These are phyloP conservation scores for Arctocebus calabarensis DNA, from an alignment of 2,797 vertebrate species.

Conservation along the genomic window DNA sequence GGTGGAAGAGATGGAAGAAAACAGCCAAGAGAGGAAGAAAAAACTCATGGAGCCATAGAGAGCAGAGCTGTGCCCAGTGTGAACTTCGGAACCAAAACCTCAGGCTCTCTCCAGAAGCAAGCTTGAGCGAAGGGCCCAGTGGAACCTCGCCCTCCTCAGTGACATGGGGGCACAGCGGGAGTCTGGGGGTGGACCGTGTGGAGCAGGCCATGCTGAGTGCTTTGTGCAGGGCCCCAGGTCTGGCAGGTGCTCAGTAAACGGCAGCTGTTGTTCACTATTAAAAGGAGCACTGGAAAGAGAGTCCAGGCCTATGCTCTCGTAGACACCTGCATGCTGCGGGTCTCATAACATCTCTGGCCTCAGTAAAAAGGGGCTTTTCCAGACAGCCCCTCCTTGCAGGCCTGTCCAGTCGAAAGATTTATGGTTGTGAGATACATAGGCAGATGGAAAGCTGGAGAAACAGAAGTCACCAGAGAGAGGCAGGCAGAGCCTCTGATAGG, in stretches of 20 bases:
- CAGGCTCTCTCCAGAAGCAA: background rate
- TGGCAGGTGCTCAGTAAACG: accelerated
- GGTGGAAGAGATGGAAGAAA: background rate
- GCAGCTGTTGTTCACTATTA: background rate
- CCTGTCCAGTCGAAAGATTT: accelerated
- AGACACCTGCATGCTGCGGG: background rate
- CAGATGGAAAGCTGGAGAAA: background rate
- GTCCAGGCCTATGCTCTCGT: accelerated
- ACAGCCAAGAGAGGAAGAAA: background rate
- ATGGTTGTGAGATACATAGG: background rate
- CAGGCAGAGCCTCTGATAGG: background rate
- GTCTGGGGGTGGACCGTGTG: accelerated
- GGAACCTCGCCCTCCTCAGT: background rate
- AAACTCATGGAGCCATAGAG: background rate
- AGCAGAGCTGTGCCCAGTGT: background rate
- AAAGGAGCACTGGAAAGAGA: background rate
- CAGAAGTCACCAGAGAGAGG: background rate
- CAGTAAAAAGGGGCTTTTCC: background rate
- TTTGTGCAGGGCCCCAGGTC: background rate
- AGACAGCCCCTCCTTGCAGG: accelerated
- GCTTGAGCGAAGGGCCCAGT: accelerated
- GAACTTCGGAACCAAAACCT: background rate
- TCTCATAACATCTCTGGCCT: background rate
- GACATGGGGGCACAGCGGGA: accelerated
- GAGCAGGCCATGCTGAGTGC: accelerated